These are phyloP conservation scores for Trochalopteron elliotii DNA, from an alignment of 2,113 vertebrate genomes.

Conservation along the genomic window DNA sequence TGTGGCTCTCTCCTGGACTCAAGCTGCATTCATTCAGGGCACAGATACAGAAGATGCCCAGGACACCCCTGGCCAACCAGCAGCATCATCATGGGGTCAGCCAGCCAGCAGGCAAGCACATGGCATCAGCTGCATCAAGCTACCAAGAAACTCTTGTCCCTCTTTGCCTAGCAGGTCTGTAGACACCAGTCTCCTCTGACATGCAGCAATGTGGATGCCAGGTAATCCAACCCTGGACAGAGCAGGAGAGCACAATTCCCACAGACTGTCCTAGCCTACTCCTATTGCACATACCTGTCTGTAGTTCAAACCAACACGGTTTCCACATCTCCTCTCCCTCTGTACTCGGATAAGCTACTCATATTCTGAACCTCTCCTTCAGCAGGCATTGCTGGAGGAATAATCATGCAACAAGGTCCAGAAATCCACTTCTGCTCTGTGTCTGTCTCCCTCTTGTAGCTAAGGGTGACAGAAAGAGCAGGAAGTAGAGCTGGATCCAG, in stretches of 20 bases:
- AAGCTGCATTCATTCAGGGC: not conserved
- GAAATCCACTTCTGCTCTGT: not conserved
- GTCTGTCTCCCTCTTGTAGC: not conserved
- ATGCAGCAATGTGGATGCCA: not conserved
- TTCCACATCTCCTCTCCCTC: not conserved
- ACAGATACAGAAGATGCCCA: not conserved
- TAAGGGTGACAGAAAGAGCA: not conserved
- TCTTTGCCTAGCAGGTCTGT: not conserved
- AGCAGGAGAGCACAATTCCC: not conserved
- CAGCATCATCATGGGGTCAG: not conserved
- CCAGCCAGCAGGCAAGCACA: accelerated
- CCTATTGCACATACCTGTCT: not conserved
- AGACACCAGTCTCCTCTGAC: not conserved
- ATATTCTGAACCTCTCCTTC: not conserved
- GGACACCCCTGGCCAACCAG: not conserved
- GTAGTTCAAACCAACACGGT: not conserved
- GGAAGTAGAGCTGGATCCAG: not conserved
- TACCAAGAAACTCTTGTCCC: not conserved
- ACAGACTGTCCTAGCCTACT: not conserved
- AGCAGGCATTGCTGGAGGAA: not conserved
- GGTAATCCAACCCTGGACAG: not conserved
- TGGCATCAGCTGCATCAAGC: not conserved
- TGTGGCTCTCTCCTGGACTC: not conserved
- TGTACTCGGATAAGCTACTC: not conserved
- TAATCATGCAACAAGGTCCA: not conserved